These are phyloP conservation scores for Helogale parvula DNA, from an alignment of 2,113 vertebrate genomes.

Conservation along the genomic window DNA sequence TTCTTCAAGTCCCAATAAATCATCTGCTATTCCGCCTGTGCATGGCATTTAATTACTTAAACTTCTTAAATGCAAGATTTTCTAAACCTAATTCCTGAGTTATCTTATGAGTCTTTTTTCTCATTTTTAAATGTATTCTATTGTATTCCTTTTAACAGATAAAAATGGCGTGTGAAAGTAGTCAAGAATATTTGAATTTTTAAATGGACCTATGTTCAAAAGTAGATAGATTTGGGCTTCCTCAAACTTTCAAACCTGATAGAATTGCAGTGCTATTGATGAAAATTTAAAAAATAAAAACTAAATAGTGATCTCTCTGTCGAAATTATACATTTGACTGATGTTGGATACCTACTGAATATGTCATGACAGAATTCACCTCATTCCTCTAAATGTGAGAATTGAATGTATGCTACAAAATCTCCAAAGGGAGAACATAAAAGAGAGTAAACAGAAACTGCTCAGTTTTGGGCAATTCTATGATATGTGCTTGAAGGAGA, in stretches of 20 bases:
- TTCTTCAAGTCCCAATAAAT: not conserved
- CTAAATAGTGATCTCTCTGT: not conserved
- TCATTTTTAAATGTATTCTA: not conserved
- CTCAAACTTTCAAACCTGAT: not conserved
- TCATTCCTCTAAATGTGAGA: not conserved
- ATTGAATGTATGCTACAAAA: not conserved
- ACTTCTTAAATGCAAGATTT: not conserved
- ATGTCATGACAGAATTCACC: not conserved
- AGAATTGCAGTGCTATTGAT: not conserved
- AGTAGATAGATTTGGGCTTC: not conserved
- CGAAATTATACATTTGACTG: not conserved
- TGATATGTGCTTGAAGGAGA: not conserved
- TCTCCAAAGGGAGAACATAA: not conserved
- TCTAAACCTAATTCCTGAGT: not conserved
- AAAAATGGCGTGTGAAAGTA: not conserved
- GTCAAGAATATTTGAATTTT: not conserved
- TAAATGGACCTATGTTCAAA: not conserved
- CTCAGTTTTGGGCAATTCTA: not conserved
- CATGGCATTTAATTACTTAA: not conserved
- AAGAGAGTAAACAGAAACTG: not conserved
- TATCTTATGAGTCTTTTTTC: not conserved
- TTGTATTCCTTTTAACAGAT: not conserved
- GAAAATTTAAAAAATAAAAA: not conserved
- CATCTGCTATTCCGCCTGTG: not conserved
- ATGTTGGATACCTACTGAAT: not conserved